A percentile compares a stretch with the other conserved stretches of the same genome.
phyloP scores from a whole-genome alignment of 2,113 vertebrate species.

The Parotia lawesii region DNA sequence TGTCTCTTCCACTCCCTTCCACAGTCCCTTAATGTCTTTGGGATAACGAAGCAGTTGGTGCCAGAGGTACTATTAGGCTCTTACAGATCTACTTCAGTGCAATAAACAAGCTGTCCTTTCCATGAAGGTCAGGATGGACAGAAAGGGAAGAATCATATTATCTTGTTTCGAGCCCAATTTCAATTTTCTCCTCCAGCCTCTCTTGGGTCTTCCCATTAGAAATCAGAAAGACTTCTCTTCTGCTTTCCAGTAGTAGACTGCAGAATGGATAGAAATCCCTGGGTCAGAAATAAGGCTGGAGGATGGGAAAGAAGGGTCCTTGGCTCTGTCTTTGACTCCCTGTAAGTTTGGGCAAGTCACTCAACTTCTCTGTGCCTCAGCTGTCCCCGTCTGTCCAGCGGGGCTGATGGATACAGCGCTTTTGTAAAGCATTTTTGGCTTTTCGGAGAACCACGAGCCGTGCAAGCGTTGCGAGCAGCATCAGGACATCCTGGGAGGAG shows the following conservation, averaged over 20 bases:
- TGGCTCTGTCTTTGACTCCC: neutral
- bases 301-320: neutral
- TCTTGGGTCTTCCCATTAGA: neutral
- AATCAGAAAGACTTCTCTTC: neutral
- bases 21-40: neutral
- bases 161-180: neutral
- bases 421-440: conserved; percentile 3
- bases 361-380: conserved; percentile 10
- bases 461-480: neutral
- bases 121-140: neutral
- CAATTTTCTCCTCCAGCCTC: neutral
- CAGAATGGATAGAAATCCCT: neutral
- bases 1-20: neutral
- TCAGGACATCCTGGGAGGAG: neutral
- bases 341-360: neutral
- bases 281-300: neutral
- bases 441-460: neutral
- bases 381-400: neutral
- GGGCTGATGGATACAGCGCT: neutral
- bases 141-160: neutral
- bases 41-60: neutral
- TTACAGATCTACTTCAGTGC: neutral
- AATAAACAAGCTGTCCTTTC: conserved; percentile 22
- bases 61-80: neutral
- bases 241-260: neutral